A percentile compares a stretch with the other conserved stretches of the same genome.
phyloP scores from a whole-genome alignment of 2,113 vertebrate species.

The Climacteris rufus region DNA sequence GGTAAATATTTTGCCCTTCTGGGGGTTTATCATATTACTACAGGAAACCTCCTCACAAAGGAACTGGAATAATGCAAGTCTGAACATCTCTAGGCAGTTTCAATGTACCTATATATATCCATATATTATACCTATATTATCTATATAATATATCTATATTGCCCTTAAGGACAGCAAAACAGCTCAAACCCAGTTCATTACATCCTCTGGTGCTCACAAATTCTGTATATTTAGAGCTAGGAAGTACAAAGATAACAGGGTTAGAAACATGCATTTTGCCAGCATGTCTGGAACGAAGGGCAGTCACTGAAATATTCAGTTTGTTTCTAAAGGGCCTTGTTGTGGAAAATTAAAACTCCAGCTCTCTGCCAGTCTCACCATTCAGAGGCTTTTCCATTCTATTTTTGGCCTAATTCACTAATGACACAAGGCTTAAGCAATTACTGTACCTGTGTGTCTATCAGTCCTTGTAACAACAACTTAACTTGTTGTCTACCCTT shows the following conservation, averaged over 20 bases:
- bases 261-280: not conserved
- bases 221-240: not conserved
- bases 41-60: not conserved
- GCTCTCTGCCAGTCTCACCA: not conserved
- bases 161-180: not conserved
- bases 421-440: not conserved
- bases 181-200: not conserved
- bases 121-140: no score
- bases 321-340: not conserved
- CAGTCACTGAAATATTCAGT: not conserved
- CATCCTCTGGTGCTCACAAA: not conserved
- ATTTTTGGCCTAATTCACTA: not conserved
- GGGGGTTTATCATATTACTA: not conserved
- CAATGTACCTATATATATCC: not conserved
- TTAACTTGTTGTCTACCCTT: not conserved
- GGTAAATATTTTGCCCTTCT: not conserved
- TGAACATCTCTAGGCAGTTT: not conserved
- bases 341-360: not conserved
- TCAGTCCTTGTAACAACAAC: not conserved
- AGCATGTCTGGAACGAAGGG: not conserved
- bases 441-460: not conserved
- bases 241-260: not conserved
- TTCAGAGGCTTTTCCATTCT: not conserved
- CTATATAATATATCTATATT: no score
- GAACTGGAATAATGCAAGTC: not conserved